These are phyloP conservation scores for Carlito syrichta DNA, from an alignment of 2,113 vertebrate species.

Conservation along the genomic window DNA sequence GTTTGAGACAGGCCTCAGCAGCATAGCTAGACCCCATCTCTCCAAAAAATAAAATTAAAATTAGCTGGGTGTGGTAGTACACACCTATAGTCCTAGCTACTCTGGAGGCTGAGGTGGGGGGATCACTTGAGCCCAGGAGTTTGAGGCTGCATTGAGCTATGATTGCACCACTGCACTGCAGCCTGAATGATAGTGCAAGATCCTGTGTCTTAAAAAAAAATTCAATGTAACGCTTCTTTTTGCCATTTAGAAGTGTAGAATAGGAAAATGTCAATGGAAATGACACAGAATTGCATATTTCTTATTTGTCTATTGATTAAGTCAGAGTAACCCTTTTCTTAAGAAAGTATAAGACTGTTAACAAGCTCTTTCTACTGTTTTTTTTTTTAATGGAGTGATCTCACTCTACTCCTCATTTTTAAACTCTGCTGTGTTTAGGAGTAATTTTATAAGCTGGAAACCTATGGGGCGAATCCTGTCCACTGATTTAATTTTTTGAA, in stretches of 20 bases:
- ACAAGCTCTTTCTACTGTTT: neutral
- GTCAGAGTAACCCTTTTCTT: constrained; percentile 16
- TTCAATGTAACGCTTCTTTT: neutral
- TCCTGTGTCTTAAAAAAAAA: no score
- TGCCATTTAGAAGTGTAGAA: neutral
- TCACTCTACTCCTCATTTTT: neutral
- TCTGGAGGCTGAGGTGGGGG: no score
- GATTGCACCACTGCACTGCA: no score
- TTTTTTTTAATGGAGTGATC: constrained; percentile 2
- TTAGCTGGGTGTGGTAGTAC: no score
- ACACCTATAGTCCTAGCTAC: no score
- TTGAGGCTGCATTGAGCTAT: no score
- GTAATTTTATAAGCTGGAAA: neutral
- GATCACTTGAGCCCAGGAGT: no score
- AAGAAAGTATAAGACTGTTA: neutral
- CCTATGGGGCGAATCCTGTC: neutral
- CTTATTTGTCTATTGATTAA: neutral
- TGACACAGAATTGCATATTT: neutral
- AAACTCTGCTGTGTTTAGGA: neutral
- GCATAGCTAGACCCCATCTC: no score
- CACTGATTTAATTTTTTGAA: neutral
- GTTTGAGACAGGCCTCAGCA: no score
- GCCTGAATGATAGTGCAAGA: no score
- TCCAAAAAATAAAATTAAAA: no score
- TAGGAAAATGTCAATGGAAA: neutral